Percentiles rank a stretch among this genome's conserved stretches.
These are phyloP conservation scores for Hozukius guyotensis DNA, from an alignment of 2,797 vertebrate genomes.

Conservation along the genomic window DNA sequence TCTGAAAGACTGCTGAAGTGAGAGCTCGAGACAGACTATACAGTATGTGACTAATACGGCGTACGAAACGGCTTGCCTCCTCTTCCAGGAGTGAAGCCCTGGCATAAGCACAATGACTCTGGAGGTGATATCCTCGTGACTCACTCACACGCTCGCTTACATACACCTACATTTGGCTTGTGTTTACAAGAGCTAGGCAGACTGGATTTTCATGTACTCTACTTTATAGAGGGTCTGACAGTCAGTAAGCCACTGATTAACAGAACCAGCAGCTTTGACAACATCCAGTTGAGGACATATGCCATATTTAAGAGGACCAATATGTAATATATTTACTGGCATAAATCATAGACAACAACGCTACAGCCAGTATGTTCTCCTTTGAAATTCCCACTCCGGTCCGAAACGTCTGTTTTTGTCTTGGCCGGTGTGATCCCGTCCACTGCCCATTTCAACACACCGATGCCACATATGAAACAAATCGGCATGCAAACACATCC, in stretches of 20 bases:
- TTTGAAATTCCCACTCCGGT: no score
- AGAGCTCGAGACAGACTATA: not conserved
- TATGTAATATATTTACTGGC: no score
- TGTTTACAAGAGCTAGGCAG: slow-evolving; percentile 30
- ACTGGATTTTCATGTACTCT: slow-evolving; percentile 28
- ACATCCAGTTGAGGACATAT: not conserved
- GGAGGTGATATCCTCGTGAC: slow-evolving; percentile 60
- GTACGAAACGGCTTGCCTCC: slow-evolving; percentile 16
- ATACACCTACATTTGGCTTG: slow-evolving; percentile 36
- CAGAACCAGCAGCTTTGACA: not conserved
- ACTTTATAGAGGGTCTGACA: slow-evolving; percentile 3
- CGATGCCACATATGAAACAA: no score
- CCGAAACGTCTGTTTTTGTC: no score
- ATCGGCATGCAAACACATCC: no score
- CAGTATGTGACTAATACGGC: slow-evolving; percentile 35
- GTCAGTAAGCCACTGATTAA: not conserved
- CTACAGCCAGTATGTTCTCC: no score
- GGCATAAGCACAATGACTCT: slow-evolving; percentile 40
- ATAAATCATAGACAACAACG: no score
- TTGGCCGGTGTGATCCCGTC: no score
- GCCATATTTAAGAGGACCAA: not conserved
- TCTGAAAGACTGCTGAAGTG: not conserved
- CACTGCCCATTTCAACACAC: no score
- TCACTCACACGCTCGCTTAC: slow-evolving; percentile 26
- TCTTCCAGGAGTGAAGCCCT: slow-evolving; percentile 39